Evolutionary conservation across 2,113 vertebrate species (phyloP).

Genomic region (Seriola dumerili): DNA sequence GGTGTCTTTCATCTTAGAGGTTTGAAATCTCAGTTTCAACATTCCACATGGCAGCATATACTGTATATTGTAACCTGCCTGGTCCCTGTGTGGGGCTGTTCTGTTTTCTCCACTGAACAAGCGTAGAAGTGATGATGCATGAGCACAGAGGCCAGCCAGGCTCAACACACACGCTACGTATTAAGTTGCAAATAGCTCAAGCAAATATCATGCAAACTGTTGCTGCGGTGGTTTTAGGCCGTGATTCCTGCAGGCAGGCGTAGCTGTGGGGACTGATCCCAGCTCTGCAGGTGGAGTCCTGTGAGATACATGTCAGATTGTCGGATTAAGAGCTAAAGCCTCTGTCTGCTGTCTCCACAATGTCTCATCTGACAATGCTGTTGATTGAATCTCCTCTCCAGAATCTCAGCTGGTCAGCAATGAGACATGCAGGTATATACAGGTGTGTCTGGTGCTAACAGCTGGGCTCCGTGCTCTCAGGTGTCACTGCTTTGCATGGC

Average conservation of each 20-base stretch:
- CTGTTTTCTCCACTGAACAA: constrained; percentile 25
- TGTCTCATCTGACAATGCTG: not conserved
- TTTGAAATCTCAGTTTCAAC: constrained; percentile 65
- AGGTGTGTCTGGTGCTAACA: constrained; percentile 37
- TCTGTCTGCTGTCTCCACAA: not conserved
- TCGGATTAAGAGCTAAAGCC: constrained; percentile 1
- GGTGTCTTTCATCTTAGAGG: constrained; percentile 31
- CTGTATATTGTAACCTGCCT: not conserved
- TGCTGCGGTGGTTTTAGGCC: constrained; percentile 29
- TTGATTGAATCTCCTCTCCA: not conserved
- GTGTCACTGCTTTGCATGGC: constrained; percentile 81
- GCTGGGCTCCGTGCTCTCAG: constrained; percentile 57
- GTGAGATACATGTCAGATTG: constrained; percentile 1
- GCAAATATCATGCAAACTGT: constrained; percentile 77
- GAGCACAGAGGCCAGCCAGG: not conserved
- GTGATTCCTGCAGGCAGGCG: constrained; percentile 16
- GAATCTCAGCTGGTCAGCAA: constrained; percentile 10
- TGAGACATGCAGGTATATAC: constrained; percentile 19
- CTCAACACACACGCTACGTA: constrained; percentile 43
- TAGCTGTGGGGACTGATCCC: not conserved
- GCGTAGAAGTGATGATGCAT: constrained; percentile 19
- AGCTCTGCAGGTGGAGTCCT: constrained; percentile 1
- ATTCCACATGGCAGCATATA: constrained; percentile 66
- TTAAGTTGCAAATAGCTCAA: constrained; percentile 68
- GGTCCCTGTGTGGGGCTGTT: not conserved